Percentiles rank a stretch among this genome's conserved stretches.
These are phyloP conservation scores for Sebastiscus tertius DNA, from an alignment of 2,797 vertebrate genomes.

Conservation along the genomic window DNA sequence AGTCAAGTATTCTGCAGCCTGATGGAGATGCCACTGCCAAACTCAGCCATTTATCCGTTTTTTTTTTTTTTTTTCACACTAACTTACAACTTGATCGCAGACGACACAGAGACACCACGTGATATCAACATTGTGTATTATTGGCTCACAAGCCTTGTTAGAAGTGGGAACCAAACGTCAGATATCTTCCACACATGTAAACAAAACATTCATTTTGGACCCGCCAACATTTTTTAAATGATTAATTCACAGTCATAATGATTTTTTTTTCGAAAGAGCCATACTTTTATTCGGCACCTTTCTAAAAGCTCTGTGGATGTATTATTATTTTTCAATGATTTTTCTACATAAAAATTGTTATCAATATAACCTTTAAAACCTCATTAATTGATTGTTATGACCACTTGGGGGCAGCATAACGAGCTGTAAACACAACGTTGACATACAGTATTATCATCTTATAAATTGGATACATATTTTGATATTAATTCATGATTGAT, in stretches of 20 bases:
- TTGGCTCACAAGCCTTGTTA: not conserved
- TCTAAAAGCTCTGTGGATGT: not conserved
- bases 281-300: too few species aligned
- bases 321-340: not conserved
- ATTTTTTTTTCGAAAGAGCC: too few species aligned
- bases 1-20: not conserved
- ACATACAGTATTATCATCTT: too few species aligned
- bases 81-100: not conserved
- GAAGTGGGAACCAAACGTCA: not conserved
- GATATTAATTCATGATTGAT: too few species aligned
- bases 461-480: too few species aligned
- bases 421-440: not conserved
- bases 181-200: too few species aligned
- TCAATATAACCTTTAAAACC: not conserved
- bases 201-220: too few species aligned
- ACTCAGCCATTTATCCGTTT: not conserved
- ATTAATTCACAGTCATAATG: too few species aligned
- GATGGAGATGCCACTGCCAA: not conserved
- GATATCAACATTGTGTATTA: not conserved
- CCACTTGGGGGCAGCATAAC: not conserved
- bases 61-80: not conserved
- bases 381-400: not conserved
- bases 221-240: too few species aligned
- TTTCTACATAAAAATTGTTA: not conserved
- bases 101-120: not conserved